Evolutionary conservation across 2,797 vertebrate species (phyloP).

Genomic region (Rhodeus uyekii): DNA sequence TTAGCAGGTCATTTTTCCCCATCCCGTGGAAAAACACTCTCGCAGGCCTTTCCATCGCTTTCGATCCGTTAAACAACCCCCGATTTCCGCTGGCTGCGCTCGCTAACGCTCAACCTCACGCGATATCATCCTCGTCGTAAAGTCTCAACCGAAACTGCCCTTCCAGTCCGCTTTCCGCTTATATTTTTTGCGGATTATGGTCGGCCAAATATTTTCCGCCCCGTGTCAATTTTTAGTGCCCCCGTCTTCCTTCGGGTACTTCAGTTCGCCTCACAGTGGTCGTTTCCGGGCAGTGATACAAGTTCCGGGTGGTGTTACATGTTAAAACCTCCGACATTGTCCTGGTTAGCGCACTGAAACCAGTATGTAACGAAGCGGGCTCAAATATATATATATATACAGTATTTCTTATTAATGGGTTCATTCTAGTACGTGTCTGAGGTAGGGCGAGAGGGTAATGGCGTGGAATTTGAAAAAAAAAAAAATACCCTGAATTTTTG

Average conservation of each 20-base stretch:
- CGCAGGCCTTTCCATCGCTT: constrained; percentile 75
- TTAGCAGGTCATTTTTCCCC: constrained; percentile 72
- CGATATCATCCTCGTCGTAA: neutral
- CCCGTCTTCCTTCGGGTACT: constrained; percentile 69
- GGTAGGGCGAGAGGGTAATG: no score
- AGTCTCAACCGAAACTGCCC: constrained; percentile 19
- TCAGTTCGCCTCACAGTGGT: constrained; percentile 74
- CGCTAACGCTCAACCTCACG: constrained; percentile 22
- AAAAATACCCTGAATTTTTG: neutral
- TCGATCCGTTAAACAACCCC: constrained; percentile 70
- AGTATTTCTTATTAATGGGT: no score
- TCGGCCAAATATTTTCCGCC: constrained; percentile 66
- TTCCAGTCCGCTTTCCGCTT: constrained; percentile 52
- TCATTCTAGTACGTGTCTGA: neutral
- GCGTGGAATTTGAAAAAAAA: neutral
- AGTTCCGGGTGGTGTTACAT: constrained; percentile 76
- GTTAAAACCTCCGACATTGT: constrained; percentile 41
- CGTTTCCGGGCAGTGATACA: constrained; percentile 78
- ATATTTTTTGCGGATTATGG: constrained; percentile 51
- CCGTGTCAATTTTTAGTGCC: constrained; percentile 70
- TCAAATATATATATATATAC: neutral
- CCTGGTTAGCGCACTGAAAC: neutral
- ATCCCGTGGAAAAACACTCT: constrained; percentile 71
- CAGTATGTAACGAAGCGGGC: neutral
- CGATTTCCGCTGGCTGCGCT: constrained; percentile 64